Conservation (phyloP, 2,797 vertebrate species). For the Thunnus albacares region DNA sequence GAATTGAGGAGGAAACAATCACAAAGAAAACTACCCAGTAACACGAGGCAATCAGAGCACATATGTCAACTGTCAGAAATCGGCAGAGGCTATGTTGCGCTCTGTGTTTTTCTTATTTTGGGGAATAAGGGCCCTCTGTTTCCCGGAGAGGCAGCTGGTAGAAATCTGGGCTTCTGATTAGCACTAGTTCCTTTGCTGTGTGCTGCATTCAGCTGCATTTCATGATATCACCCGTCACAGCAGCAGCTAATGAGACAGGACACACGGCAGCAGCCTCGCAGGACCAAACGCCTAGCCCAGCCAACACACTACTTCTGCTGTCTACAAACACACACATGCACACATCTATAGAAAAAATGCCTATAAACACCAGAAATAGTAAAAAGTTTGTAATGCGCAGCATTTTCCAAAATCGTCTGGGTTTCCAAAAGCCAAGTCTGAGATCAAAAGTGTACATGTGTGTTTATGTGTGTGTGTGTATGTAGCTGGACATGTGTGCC, state of each 20-base stretch:
- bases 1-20: conserved; percentile 79
- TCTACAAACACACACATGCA: conserved; percentile 9
- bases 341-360: conserved; percentile 27
- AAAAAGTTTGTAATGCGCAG: conserved; percentile 25
- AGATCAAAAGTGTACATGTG: conserved; percentile 43
- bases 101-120: conserved; percentile 72
- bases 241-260: conserved; percentile 79
- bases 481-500: conserved; percentile 10
- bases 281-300: conserved; percentile 31
- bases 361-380: conserved; percentile 37
- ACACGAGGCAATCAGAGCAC: conserved; percentile 76
- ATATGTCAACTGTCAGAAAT: conserved; percentile 81
- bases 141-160: conserved; percentile 82
- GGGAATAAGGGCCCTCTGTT: conserved; percentile 82
- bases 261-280: conserved; percentile 70
- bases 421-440: conserved; percentile 32
- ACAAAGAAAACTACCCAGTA: conserved; percentile 62
- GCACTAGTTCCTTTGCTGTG: conserved; percentile 61
- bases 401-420: conserved; percentile 15
- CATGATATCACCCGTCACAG: conserved; percentile 82
- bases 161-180: conserved; percentile 84
- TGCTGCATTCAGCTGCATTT: conserved; percentile 71
- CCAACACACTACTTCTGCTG: conserved; percentile 22
- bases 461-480: conserved; percentile 5
- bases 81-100: conserved; percentile 53